A percentile compares a stretch with the other conserved stretches of the same genome.
These are phyloP conservation scores for Dilophus febrilis DNA, from an alignment of 2,888 invertebrate genomes.

Conservation along the genomic window DNA sequence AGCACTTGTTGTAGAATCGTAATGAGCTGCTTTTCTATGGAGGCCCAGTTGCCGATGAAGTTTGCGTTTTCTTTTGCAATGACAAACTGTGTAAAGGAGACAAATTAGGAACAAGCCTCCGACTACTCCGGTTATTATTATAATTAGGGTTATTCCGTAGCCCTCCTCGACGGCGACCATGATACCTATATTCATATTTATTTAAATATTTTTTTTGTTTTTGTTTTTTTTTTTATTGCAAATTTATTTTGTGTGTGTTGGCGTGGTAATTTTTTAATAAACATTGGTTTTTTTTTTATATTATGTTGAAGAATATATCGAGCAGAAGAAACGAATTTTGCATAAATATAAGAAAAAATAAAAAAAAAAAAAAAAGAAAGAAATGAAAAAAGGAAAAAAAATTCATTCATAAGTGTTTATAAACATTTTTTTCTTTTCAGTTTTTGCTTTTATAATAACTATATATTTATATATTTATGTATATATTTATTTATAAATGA, in stretches of 20 bases:
- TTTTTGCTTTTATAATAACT: too few species aligned
- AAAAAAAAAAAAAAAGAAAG: background rate
- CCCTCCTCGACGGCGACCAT: slow-evolving; percentile 32
- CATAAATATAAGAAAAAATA: background rate
- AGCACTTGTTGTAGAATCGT: slow-evolving; percentile 31
- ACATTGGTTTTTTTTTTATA: too few species aligned
- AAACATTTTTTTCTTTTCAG: too few species aligned
- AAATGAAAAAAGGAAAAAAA: too few species aligned
- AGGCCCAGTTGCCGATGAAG: slow-evolving; percentile 28
- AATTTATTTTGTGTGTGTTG: background rate
- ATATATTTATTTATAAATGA: too few species aligned
- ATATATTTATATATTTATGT: too few species aligned
- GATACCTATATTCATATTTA: too few species aligned
- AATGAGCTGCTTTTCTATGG: slow-evolving; percentile 29
- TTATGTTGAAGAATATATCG: too few species aligned
- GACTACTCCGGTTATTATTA: slow-evolving; percentile 24
- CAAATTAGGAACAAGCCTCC: slow-evolving; percentile 33
- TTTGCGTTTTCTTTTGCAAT: slow-evolving; percentile 33
- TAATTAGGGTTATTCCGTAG: slow-evolving; percentile 31
- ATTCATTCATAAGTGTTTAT: too few species aligned
- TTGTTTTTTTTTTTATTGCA: background rate
- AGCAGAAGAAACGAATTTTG: too few species aligned
- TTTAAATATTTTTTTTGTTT: background rate
- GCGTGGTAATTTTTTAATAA: too few species aligned
- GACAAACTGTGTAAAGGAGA: slow-evolving; percentile 35